These are phyloP conservation scores for Trematomus loennbergii DNA, from an alignment of 2,113 vertebrate species.

Conservation along the genomic window DNA sequence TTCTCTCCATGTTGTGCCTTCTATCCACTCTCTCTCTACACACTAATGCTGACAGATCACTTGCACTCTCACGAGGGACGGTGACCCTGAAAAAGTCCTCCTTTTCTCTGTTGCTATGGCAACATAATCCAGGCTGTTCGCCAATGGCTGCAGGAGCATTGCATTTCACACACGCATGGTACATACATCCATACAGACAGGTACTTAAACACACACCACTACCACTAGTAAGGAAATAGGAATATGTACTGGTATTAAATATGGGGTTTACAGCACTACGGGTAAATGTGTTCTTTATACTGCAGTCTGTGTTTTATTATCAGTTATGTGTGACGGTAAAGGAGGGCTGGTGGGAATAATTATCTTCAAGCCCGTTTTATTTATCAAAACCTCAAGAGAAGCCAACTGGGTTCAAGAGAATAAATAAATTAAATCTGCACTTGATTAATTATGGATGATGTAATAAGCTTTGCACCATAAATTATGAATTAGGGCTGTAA, in stretches of 20 bases:
- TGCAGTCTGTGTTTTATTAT: conserved; percentile 12
- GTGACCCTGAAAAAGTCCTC: conserved; percentile 59
- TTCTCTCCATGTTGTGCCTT: not conserved
- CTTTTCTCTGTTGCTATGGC: conserved; percentile 63
- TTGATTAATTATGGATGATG: not conserved
- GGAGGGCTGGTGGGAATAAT: conserved; percentile 20
- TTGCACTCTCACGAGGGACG: conserved; percentile 33
- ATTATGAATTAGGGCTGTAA: not conserved
- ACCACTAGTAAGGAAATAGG: not conserved
- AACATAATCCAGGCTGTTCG: conserved; percentile 44
- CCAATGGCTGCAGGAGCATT: conserved; percentile 15
- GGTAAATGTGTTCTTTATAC: not conserved
- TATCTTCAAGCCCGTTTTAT: conserved; percentile 19
- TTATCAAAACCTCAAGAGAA: conserved; percentile 20
- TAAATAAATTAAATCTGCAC: conserved; percentile 1
- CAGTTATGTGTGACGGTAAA: not conserved
- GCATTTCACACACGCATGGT: not conserved
- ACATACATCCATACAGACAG: conserved; percentile 1
- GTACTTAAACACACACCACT: not conserved
- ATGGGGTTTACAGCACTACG: conserved; percentile 5
- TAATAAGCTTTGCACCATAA: not conserved
- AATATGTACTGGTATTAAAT: conserved; percentile 7
- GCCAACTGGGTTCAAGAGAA: conserved; percentile 10
- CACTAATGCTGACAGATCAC: conserved; percentile 39
- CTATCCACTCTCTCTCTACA: conserved; percentile 7